Base-by-base conservation (phyloP, 2,113 vertebrate genomes). In the Pachycephala philippinensis region DNA sequence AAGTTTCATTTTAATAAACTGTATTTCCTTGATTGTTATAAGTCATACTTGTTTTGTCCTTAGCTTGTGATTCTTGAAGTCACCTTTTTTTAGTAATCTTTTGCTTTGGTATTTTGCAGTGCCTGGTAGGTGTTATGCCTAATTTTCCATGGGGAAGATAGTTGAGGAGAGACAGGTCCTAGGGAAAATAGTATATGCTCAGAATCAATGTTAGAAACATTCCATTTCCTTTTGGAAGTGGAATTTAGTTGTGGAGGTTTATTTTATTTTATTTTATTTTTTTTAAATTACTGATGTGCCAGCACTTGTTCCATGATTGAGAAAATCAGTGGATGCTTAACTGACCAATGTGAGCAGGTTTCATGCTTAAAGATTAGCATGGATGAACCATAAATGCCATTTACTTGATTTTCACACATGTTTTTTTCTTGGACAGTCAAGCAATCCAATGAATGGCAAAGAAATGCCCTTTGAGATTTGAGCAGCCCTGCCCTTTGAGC, bases 161-260 rank as follows among this genome's bases (percentile, higher is more conserved):
- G 12, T 4, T 70, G 40, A 91, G 23, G 53, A 78, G 53, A 71
- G 24, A n/a, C 18, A 66, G 7, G 6, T 74, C 18, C 21, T 72
- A 19, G 11, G 37, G 13, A 72, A 90, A 57, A 64, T 8, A 40
- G 10, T 30, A 23, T 50, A 17, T 42, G 15, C 30, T 74, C 37
- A 89, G 45, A 87, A 42, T 20, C 18, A 77, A 7, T 10, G 9
- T 84, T 81, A 74, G 59, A 64, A 53, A 76, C n/a, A 44, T 39
- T 61, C 0, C 0, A 2, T 66, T 93, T 74, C 5, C 30, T 74
- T 77, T 61, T 69, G 24, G 35, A 63, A 40, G 8, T 53, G 3
- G 10, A 33, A 19, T 37, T 44, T 37, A 22, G 16, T 42, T 42
- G 42, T 42, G 42, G 42, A 8, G 18, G 4, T 44, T 70, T 13